phyloP scores from a whole-genome alignment of 2,113 vertebrate genomes.

The Picathartes gymnocephalus region DNA sequence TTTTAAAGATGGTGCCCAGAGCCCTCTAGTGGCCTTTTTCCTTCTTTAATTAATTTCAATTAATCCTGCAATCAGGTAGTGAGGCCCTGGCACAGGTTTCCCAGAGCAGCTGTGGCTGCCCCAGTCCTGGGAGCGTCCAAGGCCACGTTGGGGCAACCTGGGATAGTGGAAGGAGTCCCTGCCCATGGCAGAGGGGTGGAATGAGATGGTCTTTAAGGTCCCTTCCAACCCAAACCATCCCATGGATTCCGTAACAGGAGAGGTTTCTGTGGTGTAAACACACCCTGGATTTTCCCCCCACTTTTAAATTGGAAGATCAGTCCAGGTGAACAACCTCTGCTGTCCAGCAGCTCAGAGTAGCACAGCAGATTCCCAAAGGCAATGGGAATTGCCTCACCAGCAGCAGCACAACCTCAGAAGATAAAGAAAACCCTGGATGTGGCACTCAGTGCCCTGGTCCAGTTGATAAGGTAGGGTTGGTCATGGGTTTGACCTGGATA shows the following conservation, averaged over 20 bases:
- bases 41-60: background rate
- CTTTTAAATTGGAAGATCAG: background rate
- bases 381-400: background rate
- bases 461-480: accelerated
- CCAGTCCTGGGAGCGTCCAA: background rate
- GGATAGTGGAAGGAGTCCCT: background rate
- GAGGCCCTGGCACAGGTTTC: background rate
- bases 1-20: background rate
- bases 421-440: background rate
- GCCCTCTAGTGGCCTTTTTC: background rate
- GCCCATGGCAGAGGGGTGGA: background rate
- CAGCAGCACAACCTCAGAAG: background rate
- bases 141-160: background rate
- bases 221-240: background rate
- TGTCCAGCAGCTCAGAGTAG: background rate
- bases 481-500: too few species aligned
- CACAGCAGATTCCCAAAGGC: background rate
- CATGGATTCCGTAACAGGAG: background rate
- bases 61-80: background rate
- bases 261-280: background rate
- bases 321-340: background rate
- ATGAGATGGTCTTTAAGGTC: background rate
- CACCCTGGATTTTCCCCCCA: accelerated
- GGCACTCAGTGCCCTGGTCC: background rate
- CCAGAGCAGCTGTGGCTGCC: background rate